Base-by-base conservation (phyloP, 1,140 invertebrate genomes). In the Penaeus japonicus region DNA sequence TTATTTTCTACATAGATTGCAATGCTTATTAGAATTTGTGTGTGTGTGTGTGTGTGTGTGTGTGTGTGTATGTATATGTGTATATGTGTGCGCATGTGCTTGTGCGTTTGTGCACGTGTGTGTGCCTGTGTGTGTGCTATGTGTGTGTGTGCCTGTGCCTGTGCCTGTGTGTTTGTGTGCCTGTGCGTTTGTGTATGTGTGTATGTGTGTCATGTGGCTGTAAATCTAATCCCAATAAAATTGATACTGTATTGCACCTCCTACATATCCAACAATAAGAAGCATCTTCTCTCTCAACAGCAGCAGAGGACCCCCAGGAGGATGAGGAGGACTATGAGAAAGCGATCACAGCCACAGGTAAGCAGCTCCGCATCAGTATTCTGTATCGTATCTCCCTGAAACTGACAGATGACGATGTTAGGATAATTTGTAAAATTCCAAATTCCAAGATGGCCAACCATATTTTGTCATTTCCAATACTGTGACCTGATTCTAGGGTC, bases 291-390 rank as follows among this genome's bases (percentile, higher is more conserved):
- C 59, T 59, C 24, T 39, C 39, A 78, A 7, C 73, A 85, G 73
- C 55, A 35, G 70, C n/a, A 32, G 47, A 53, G 18, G 70, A 85
- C 22, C 47, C 53, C 32, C 22, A 20, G 10, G 84, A 85, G 24
- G 84, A 85, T 15, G 84, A 75, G 4, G 84, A 78, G 32, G 84
- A 85, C 5, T 85, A 78, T 24, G 84, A 85, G 73, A 59, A 39
- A 35, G 84, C 84, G 27, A 85, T 85, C 54, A 78, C 47, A 55
- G 84, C 84, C 17, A 62, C 84, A 39, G 84, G 84, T 85, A 30
- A 35, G 84, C 57, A 18, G 20, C 20, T 47, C 2, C 0, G 30
- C 30, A 27, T 81, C 18, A 10, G 32, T 12, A 54, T 27, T 20
- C 24, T 22, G 32, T 22, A 27, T 3, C 35, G 39, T 20, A 12